Base-by-base conservation (phyloP, 2,797 vertebrate species). In the Telmatherina bonti region DNA sequence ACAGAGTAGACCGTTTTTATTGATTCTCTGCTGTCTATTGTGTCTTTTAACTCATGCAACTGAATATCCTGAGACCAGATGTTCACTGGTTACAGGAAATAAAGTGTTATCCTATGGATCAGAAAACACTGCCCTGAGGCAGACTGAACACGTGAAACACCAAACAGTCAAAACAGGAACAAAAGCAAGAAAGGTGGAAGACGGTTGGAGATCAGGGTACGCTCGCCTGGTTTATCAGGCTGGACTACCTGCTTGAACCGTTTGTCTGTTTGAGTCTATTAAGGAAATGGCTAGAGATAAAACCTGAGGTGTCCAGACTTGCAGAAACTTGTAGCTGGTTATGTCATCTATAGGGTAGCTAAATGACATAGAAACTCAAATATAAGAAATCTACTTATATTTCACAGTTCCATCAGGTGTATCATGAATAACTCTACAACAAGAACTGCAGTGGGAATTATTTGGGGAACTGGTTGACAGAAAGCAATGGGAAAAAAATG, bases 141-240 rank as follows among this genome's bases (percentile, higher is more conserved):
- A 64, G 53, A 82, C 47, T 53, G 63, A 80, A 76, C 70, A 84
- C 66, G 78, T 83, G 67, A 70, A 86, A 80, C 72, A 62, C 33
- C 61, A 59, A 38, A 52, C 53, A 62, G 43, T 29, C 66, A 41
- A 27, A n/a, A 65, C 61, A 36, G 10, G 26, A 81, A 91, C 86
- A 91, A 92, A 85, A 70, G 54, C 22, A 26, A 55, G 63, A 13
- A 30, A 84, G 65, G 73, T 80, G 79, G 6, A 72, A 85, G 83
- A 84, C 86, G 49, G 89, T 91, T 92, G 87, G 82, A 79, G 83
- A 60, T 81, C 75, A 84, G 88, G 92, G 92, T 69, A 90, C 88
- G 90, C 29, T 89, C 12, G 70, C 55, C 83, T 83, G 30, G 18
- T 81, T 85, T 82, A 72, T 86, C 92, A 80, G 77, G 84, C 80